Conservation (phyloP, 2,113 vertebrate species). For the Pachyramphus minor region DNA sequence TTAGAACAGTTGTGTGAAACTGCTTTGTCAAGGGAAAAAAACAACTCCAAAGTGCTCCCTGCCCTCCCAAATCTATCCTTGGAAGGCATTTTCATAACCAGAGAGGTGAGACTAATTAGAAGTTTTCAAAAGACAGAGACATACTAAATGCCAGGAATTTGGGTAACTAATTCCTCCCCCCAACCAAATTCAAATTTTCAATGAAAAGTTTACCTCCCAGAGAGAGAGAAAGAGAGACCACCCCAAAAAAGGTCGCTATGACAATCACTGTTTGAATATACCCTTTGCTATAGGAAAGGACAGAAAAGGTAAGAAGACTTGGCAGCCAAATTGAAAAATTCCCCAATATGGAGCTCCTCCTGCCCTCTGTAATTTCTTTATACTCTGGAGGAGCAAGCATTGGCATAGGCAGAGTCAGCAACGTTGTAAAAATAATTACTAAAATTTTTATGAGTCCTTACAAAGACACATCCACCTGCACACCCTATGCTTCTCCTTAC, state of each 20-base stretch:
- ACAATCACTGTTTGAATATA: neutral
- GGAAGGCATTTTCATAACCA: neutral
- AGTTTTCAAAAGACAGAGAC: neutral
- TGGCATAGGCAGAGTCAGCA: neutral
- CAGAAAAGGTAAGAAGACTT: neutral
- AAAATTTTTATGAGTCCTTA: neutral
- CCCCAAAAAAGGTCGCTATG: neutral
- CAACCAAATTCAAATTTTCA: neutral
- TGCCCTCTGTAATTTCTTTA: neutral
- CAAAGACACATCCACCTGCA: neutral
- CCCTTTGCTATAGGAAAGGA: neutral
- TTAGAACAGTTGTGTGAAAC: neutral
- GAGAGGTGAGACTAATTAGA: neutral
- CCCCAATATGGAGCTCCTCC: neutral
- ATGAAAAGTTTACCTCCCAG: neutral
- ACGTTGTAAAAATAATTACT: neutral
- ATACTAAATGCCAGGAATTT: neutral
- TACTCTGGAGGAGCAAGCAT: neutral
- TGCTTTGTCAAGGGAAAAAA: neutral
- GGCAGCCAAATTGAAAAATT: neutral
- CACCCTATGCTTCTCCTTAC: neutral
- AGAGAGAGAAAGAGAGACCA: neutral
- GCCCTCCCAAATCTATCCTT: neutral
- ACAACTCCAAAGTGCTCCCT: rapidly evolving
- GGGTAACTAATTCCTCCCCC: neutral